Conservation (phyloP, 2,797 vertebrate genomes). For the Sciurus carolinensis region DNA sequence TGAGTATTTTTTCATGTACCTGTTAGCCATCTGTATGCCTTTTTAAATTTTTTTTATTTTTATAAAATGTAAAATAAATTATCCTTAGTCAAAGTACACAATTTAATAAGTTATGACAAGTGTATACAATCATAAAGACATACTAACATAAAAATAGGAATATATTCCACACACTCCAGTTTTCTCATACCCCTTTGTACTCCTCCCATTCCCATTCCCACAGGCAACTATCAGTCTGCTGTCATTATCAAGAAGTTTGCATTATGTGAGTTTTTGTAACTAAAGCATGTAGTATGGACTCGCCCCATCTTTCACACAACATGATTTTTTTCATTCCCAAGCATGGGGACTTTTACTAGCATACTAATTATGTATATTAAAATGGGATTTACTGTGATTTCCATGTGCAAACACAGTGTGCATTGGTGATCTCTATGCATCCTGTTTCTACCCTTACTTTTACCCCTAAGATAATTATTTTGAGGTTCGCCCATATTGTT, state of each 20-base stretch:
- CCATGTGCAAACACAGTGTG: no score
- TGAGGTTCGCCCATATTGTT: no score
- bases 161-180: not conserved
- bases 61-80: slow-evolving; percentile 8
- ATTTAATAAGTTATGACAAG: not conserved
- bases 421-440: no score
- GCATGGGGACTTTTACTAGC: not conserved
- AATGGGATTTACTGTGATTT: no score
- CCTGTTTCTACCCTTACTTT: no score
- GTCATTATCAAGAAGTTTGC: not conserved
- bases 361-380: no score
- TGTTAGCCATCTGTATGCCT: not conserved
- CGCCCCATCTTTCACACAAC: no score
- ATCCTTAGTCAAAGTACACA: not conserved
- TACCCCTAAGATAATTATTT: no score
- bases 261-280: not conserved
- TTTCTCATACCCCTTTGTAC: not conserved
- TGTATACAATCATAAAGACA: not conserved
- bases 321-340: no score
- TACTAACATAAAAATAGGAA: not conserved
- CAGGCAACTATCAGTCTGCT: not conserved
- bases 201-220: not conserved
- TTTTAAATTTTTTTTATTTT: not conserved
- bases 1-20: not conserved
- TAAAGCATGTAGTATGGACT: not conserved